Evolutionary conservation across 2,797 vertebrate genomes (phyloP).

Genomic region (Chelidonichthys spinosus): DNA sequence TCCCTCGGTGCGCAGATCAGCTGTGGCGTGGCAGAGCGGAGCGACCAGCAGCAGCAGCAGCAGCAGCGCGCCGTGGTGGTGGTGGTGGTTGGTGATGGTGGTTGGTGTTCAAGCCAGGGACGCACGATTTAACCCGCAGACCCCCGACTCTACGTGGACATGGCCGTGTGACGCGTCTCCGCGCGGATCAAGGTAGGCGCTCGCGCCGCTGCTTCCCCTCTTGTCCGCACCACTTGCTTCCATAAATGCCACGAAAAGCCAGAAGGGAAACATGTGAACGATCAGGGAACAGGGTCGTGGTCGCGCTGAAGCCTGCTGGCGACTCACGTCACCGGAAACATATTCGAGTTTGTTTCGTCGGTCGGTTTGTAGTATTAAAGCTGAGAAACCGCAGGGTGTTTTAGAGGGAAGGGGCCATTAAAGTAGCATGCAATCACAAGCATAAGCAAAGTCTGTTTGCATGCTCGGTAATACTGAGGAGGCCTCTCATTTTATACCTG

Average conservation of each 20-base stretch:
- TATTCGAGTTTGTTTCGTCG: slow-evolving; percentile 20
- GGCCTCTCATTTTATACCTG: background rate
- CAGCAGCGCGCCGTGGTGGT: background rate
- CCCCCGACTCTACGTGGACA: slow-evolving; percentile 31
- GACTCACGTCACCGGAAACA: no score
- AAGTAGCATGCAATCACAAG: background rate
- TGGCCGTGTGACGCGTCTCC: slow-evolving; percentile 22
- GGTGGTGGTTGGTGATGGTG: background rate
- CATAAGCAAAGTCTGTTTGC: background rate
- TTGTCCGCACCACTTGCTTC: no score
- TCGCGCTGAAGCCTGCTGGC: slow-evolving; percentile 1
- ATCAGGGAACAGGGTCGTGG: background rate
- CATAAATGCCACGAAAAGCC: no score
- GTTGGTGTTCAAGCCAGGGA: background rate
- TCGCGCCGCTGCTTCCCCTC: background rate
- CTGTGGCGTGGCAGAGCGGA: slow-evolving; percentile 32
- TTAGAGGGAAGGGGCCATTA: background rate
- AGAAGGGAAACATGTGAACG: no score
- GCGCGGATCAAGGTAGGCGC: slow-evolving; percentile 46
- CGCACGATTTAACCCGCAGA: background rate
- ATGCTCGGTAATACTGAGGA: background rate
- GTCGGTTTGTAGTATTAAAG: background rate
- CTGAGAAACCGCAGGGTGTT: background rate
- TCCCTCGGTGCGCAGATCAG: slow-evolving; percentile 56
- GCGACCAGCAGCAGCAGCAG: background rate